These are phyloP conservation scores for Ornithoptera priamus DNA, from an alignment of 2,888 invertebrate species.

Conservation along the genomic window DNA sequence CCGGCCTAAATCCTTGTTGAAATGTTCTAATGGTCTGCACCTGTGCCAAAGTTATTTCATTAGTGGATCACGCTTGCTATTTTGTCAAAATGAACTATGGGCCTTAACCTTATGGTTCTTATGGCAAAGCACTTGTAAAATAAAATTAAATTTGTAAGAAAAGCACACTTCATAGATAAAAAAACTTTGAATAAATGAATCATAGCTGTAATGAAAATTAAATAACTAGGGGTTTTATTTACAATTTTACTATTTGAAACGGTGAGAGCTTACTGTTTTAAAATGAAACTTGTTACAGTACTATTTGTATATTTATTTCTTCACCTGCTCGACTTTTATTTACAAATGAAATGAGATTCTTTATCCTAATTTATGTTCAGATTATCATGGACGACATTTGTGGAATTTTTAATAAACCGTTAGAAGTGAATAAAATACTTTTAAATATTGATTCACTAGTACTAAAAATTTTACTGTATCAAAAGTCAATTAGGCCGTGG, in stretches of 20 bases:
- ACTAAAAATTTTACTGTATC: too few species aligned
- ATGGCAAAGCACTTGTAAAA: neutral
- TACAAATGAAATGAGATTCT: conserved; percentile 1
- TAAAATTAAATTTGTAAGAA: neutral
- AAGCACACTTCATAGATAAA: neutral
- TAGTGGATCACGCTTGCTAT: conserved; percentile 11
- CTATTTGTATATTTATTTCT: neutral
- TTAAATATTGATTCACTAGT: too few species aligned
- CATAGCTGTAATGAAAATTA: neutral
- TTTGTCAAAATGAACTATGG: conserved; percentile 3
- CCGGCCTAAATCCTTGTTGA: conserved; percentile 26
- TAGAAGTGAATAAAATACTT: neutral
- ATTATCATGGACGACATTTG: neutral
- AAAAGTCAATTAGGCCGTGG: too few species aligned
- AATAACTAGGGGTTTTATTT: neutral
- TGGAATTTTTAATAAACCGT: neutral
- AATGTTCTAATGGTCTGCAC: conserved; percentile 25
- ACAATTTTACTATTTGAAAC: neutral
- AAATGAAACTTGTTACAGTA: neutral
- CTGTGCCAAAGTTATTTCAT: conserved; percentile 27
- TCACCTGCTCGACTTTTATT: neutral
- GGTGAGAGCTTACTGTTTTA: neutral
- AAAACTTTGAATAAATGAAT: neutral
- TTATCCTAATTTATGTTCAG: conserved; percentile 1
- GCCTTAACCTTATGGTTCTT: neutral